Conservation (phyloP, 1,140 invertebrate genomes). For the Atta texana region DNA sequence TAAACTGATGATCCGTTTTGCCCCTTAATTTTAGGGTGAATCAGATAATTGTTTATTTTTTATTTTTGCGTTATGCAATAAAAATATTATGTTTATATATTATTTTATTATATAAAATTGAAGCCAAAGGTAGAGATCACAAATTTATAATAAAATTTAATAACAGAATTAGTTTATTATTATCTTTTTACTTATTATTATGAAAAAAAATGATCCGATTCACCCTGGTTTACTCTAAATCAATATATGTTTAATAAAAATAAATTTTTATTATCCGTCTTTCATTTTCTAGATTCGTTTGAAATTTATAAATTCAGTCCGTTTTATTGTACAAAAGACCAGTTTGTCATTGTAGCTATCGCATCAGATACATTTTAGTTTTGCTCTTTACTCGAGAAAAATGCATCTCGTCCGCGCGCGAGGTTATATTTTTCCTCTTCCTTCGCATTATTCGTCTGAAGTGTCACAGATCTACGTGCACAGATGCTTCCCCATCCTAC, state of each 20-base stretch:
- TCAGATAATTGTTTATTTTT: too few species aligned
- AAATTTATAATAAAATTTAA: too few species aligned
- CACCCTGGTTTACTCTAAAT: neutral
- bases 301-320: neutral
- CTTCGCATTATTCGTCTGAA: conserved; percentile 7
- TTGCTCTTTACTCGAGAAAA: neutral
- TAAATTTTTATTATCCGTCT: neutral
- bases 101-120: too few species aligned
- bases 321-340: neutral
- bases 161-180: too few species aligned
- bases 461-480: conserved; percentile 41
- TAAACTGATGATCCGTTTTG: too few species aligned
- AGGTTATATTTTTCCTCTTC: conserved; percentile 35
- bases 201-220: too few species aligned
- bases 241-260: neutral
- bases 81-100: too few species aligned
- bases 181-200: too few species aligned
- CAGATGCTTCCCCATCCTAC: conserved; percentile 41
- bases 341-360: conserved; percentile 3
- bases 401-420: neutral
- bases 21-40: too few species aligned
- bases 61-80: too few species aligned
- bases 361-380: conserved; percentile 10
- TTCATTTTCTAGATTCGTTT: neutral
- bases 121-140: too few species aligned